Conservation (phyloP, 2,797 vertebrate genomes). For the Paguma larvata region DNA sequence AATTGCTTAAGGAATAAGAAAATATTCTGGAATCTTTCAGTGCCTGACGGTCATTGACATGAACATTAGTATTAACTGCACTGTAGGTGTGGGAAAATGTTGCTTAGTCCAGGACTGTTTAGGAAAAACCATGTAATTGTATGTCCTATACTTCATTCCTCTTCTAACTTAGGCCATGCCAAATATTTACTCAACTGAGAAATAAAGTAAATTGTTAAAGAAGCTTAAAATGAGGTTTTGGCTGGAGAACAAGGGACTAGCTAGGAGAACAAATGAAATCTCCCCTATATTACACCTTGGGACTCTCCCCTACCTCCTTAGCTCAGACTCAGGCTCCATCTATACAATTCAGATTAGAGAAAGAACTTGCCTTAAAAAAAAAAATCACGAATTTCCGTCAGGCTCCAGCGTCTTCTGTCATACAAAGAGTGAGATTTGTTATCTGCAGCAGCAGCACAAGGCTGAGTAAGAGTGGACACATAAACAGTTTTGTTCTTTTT, state of each 20-base stretch:
- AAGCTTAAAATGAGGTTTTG: slow-evolving; percentile 8
- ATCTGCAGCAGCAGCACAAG: background rate
- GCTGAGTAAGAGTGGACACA: background rate
- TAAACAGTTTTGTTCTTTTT: background rate
- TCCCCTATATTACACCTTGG: background rate
- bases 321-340: background rate
- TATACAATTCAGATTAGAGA: background rate
- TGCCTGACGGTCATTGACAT: background rate
- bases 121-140: background rate
- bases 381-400: background rate
- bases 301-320: background rate
- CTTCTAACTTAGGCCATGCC: background rate
- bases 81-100: background rate
- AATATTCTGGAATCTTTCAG: background rate
- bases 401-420: background rate
- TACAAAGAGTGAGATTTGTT: background rate
- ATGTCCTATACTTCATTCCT: background rate
- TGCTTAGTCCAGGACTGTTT: background rate
- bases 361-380: background rate
- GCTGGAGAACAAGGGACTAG: background rate
- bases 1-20: background rate
- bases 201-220: background rate
- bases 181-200: background rate
- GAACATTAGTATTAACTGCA: background rate
- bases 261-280: background rate